Percentiles rank a stretch among this genome's conserved stretches.
Conservation (phyloP, 2,888 invertebrate genomes). For the Lasioglossum vierecki region DNA sequence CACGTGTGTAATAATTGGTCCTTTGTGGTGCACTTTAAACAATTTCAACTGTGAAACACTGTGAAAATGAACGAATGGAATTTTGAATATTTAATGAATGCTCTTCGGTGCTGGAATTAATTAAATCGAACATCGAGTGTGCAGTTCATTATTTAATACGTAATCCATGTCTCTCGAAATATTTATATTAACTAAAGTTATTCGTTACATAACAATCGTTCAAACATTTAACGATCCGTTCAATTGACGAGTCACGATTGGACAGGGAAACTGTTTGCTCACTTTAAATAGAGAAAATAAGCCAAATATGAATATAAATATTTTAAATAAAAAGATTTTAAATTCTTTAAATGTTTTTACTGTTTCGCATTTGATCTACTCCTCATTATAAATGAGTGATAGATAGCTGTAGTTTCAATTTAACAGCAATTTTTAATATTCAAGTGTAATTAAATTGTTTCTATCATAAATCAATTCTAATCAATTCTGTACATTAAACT, state of each 20-base stretch:
- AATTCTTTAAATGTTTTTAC: no score
- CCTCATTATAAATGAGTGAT: no score
- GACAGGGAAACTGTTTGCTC: not conserved
- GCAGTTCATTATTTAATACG: not conserved
- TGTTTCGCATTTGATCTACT: no score
- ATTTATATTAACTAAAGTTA: not conserved
- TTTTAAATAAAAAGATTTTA: no score
- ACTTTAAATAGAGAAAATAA: not conserved
- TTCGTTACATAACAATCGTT: not conserved
- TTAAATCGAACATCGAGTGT: not conserved
- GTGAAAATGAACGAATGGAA: not conserved
- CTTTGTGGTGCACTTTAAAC: constrained; percentile 13
- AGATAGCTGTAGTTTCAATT: no score
- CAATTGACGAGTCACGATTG: not conserved
- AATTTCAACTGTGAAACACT: not conserved
- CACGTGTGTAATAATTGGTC: constrained; percentile 15
- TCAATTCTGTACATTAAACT: no score
- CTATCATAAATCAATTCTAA: no score
- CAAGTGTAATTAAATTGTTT: no score
- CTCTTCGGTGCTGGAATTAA: not conserved
- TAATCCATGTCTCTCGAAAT: not conserved
- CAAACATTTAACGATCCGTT: not conserved
- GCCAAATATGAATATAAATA: not conserved
- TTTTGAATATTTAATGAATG: not conserved
- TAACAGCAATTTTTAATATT: no score